Evolutionary conservation across 2,113 vertebrate genomes (phyloP), one percentile per base, ranked within the genome.

Genomic region (Coreoperca whiteheadi): DNA sequence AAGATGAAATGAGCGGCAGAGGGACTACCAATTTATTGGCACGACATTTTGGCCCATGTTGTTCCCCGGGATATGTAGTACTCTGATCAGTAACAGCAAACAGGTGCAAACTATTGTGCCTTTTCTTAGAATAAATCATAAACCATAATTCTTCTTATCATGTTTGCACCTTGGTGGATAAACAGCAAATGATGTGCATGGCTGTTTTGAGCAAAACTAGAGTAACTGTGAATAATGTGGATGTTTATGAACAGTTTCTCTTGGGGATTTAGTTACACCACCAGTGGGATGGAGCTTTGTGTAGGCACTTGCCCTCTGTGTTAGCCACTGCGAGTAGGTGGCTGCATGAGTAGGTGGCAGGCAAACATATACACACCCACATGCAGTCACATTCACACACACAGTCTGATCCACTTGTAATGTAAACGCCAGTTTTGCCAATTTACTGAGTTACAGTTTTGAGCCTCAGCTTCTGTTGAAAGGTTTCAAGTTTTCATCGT

Each of bases 291-390:
- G 69, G 65, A 80, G 69, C 50, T 87, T 61, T 79, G 79, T 78
- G 86, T 73, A 56, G 84, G 84, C 77, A 63, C 79, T 74, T 70
- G 59, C 50, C 66, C 61, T 84, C 54, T 69, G 46, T 76, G 80
- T 70, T 60, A 63, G 79, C 50, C 64, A 61, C 50, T 56, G 78
- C 74, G 83, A 73, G 86, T 87, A 77, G 85, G 87, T 73, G 79
- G 88, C 28, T 59, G 20, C 56, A 51, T 82, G 75, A 70, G 84
- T 83, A 74, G 89, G 87, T 77, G 88, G 84, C 46, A 68, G 69
- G 23, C 61, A 60, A 14, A n/a, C 66, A 67, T 8, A 54, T 76
- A 28, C 86, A 64, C 70, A 50, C 50, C 3, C 43, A 61, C 70
- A 20, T n/a, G 8, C 54, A 74, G 23, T 34, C 50, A 30, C 41